Base-by-base conservation (phyloP, 2,797 vertebrate genomes). In the Brachyrhaphis roseni region DNA sequence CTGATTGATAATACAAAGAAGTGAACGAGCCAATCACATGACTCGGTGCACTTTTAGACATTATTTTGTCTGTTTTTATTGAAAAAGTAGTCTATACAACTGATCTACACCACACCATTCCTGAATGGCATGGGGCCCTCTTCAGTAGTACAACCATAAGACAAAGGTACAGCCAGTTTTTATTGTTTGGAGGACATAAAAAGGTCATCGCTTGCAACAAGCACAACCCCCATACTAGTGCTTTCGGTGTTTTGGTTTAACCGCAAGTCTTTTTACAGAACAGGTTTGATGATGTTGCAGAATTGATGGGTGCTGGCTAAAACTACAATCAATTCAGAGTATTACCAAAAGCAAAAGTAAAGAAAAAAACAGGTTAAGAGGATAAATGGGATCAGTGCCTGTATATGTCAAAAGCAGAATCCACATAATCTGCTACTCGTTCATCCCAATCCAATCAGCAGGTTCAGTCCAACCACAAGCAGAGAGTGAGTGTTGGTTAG, bases 331-430 rank as follows among this genome's bases (percentile, higher is more conserved):
- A 51, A 75, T 78, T 76, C 31, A 31, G 43, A 12, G 20, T 74
- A 66, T 53, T 66, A 39, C 16, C n/a, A 75, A 31, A 57, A 78
- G 77, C 49, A 26, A 16, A 47, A 47, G 20, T 8, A 8, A 20
- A 51, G 1, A 51, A 18, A 87, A 87, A 78, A 31, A 34, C 79
- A 86, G 82, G 87, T 78, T 77, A 31, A 76, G 70, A 88, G 80
- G 84, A 90, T 80, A 80, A 87, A 90, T 90, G 83, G 76, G 78
- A 77, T 68, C 68, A 39, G 81, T 71, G 82, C 83, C 84, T 82
- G 78, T 81, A 81, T 79, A 82, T 90, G 89, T 91, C 84, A 85
- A 82, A 90, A 87, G 78, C 88, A 90, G 87, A 91, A 91, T 88
- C 82, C 80, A 45, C 75, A 55, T 80, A 72, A 79, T 26, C 36